phyloP scores from a whole-genome alignment of 2,113 vertebrate species.

The Cichladusa arquata region DNA sequence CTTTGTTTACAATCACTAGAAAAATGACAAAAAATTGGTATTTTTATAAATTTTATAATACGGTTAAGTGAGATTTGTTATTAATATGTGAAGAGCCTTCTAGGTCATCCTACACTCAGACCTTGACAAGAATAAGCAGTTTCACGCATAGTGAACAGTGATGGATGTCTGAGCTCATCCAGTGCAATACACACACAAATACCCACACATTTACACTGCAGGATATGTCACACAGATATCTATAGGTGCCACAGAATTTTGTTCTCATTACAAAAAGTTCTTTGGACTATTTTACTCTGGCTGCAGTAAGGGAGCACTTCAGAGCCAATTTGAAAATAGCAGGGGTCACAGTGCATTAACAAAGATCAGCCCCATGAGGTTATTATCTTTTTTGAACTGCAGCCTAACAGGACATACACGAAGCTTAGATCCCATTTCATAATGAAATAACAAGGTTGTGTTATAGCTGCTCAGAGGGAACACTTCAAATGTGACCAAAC shows the following conservation, averaged over 20 bases:
- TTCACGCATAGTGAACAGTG: neutral
- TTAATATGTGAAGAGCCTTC: neutral
- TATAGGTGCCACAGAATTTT: neutral
- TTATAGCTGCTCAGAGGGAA: constrained; percentile 49
- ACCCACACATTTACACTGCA: neutral
- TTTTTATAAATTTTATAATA: neutral
- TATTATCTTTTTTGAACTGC: neutral
- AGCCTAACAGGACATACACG: constrained; percentile 16
- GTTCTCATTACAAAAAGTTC: neutral
- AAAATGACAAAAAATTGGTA: fast-evolving
- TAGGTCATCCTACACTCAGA: neutral
- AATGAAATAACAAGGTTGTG: constrained; percentile 64
- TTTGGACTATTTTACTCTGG: neutral
- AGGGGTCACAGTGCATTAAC: constrained; percentile 30
- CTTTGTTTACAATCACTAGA: neutral
- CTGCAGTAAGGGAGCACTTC: neutral
- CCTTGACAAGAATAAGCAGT: neutral
- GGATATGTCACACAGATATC: neutral
- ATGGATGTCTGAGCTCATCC: neutral
- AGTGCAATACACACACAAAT: fast-evolving
- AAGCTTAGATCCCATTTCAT: constrained; percentile 43
- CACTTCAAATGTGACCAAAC: constrained; percentile 55
- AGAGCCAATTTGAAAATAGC: constrained; percentile 40
- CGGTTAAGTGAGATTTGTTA: neutral
- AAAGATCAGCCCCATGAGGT: constrained; percentile 27